phyloP scores from a whole-genome alignment of 2,888 invertebrate genomes.

The Tipula unca region DNA sequence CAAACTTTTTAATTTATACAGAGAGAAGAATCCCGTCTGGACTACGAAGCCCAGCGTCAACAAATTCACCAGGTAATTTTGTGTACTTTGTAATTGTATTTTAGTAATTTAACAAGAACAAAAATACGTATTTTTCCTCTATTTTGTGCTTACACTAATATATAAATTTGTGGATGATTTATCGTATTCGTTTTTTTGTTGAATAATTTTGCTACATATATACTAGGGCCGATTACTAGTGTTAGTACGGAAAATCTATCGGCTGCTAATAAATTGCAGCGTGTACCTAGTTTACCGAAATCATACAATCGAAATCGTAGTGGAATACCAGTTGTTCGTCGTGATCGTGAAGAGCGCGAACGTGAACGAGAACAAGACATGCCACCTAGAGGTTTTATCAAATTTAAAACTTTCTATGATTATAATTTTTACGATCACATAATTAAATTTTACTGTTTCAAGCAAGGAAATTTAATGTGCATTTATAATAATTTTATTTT shows the following conservation, averaged over 20 bases:
- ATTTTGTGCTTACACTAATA: conserved; percentile 16
- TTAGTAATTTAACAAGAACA: background rate
- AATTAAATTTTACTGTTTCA: background rate
- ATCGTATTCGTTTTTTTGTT: background rate
- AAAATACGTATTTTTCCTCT: background rate
- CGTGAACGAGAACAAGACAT: conserved; percentile 26
- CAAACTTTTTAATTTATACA: conserved; percentile 23
- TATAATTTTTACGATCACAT: background rate
- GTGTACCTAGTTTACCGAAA: conserved; percentile 51
- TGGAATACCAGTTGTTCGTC: conserved; percentile 47
- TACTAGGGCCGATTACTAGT: conserved; percentile 27
- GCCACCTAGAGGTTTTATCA: conserved; percentile 29
- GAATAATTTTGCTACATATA: background rate
- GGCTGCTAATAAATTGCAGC: conserved; percentile 45
- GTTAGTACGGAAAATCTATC: conserved; percentile 52
- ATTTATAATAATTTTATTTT: background rate
- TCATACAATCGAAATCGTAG: conserved; percentile 49
- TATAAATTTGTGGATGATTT: background rate
- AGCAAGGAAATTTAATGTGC: background rate
- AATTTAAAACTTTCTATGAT: background rate
- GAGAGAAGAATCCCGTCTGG: conserved; percentile 31
- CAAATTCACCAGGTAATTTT: conserved; percentile 30
- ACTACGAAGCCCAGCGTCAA: conserved; percentile 31
- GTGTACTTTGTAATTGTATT: background rate
- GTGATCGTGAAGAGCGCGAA: background rate